phyloP scores from a whole-genome alignment of 2,113 vertebrate genomes.

The Hyaena hyaena region DNA sequence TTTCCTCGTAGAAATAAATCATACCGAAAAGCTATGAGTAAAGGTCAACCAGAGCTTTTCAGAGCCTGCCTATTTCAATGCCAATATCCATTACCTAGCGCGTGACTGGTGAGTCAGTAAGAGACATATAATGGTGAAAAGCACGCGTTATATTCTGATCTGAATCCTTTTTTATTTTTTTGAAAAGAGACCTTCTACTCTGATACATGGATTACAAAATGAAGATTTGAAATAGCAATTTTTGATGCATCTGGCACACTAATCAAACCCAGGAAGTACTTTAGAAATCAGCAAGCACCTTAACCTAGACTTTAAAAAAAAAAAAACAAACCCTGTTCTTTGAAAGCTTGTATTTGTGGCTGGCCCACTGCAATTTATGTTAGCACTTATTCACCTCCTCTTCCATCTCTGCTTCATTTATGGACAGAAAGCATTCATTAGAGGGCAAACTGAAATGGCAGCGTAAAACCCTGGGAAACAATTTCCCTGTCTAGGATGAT shows the following conservation, averaged over 20 bases:
- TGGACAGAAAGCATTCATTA: conserved; percentile 70
- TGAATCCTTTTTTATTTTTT: conserved; percentile 61
- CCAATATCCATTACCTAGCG: conserved; percentile 64
- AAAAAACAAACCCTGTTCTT: neutral
- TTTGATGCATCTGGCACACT: conserved; percentile 35
- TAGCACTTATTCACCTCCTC: conserved; percentile 66
- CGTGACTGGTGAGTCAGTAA: conserved; percentile 62
- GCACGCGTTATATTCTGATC: conserved; percentile 32
- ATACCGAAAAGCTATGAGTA: conserved; percentile 57
- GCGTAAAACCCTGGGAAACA: conserved; percentile 73
- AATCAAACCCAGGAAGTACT: conserved; percentile 70
- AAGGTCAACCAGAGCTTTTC: conserved; percentile 66
- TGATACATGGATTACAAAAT: conserved; percentile 37
- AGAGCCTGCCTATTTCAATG: conserved; percentile 52
- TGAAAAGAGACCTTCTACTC: conserved; percentile 43
- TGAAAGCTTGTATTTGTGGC: conserved; percentile 71
- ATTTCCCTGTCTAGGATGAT: conserved; percentile 70
- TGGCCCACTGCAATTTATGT: conserved; percentile 60
- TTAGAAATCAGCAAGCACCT: conserved; percentile 64
- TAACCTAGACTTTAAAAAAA: conserved; percentile 62
- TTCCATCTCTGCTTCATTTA: conserved; percentile 75
- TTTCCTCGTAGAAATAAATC: conserved; percentile 50
- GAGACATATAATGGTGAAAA: conserved; percentile 46
- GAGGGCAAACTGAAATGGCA: conserved; percentile 70
- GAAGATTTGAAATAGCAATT: conserved; percentile 61